phyloP scores from a whole-genome alignment of 2,113 vertebrate genomes.

The Poeciliopsis prolifica region DNA sequence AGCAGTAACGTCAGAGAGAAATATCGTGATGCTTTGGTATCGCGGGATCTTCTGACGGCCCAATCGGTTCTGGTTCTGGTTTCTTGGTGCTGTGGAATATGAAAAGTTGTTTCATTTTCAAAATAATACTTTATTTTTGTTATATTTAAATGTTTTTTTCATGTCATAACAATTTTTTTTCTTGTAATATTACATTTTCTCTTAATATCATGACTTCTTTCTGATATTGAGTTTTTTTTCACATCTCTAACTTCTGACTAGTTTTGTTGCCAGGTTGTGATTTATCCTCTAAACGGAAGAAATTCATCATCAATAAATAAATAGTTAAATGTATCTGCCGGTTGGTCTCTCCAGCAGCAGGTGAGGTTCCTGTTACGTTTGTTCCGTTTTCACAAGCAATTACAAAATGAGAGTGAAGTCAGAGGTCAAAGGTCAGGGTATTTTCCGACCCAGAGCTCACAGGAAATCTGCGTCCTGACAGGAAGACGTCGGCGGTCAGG shows the following conservation, averaged over 20 bases:
- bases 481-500: background rate
- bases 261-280: background rate
- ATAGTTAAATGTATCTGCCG: background rate
- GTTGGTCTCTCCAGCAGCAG: background rate
- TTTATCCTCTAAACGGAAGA: background rate
- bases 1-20: too few relatives aligned
- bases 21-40: too few relatives aligned
- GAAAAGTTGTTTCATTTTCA: too few relatives aligned
- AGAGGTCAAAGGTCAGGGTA: constrained; percentile 5
- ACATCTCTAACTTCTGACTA: too few relatives aligned
- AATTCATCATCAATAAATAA: background rate
- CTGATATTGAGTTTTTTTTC: too few relatives aligned
- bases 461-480: constrained; percentile 15
- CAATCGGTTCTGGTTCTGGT: background rate
- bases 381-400: too few relatives aligned
- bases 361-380: background rate
- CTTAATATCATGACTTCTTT: too few relatives aligned
- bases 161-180: too few relatives aligned
- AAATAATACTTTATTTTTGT: too few relatives aligned
- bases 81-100: background rate
- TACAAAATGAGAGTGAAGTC: background rate
- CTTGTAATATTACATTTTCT: too few relatives aligned
- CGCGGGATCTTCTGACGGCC: too few relatives aligned
- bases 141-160: too few relatives aligned
- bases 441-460: constrained; percentile 15